Evolutionary conservation across 1,140 invertebrate genomes (phyloP).

Genomic region (Drosophila seguyi): DNA sequence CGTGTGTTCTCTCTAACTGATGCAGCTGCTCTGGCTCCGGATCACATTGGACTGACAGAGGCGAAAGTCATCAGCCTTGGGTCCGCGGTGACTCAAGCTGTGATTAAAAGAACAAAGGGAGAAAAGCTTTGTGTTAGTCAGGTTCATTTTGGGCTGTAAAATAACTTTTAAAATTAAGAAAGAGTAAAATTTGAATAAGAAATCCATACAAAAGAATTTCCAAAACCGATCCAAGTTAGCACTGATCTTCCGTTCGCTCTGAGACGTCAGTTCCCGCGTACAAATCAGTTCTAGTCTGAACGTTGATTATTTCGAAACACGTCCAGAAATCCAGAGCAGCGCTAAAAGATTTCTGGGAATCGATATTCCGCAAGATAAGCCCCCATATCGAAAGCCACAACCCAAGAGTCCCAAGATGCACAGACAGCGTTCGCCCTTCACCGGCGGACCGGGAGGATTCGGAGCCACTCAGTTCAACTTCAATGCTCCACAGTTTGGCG

Average conservation of each 20-base stretch:
- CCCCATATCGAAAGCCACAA: not conserved
- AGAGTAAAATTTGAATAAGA: not conserved
- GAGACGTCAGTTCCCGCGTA: not conserved
- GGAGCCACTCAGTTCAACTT: conserved; percentile 41
- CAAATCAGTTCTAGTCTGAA: conserved; percentile 15
- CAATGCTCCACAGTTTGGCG: conserved; percentile 43
- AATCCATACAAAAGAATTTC: no score
- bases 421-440: conserved; percentile 63
- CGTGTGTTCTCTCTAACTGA: conserved; percentile 18
- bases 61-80: conserved; percentile 4
- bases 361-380: not conserved
- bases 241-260: not conserved
- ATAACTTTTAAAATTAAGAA: not conserved
- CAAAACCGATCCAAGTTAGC: not conserved
- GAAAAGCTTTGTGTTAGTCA: not conserved
- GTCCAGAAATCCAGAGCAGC: conserved; percentile 22
- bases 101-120: conserved; percentile 38
- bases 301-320: conserved; percentile 51
- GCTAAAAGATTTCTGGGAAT: conserved; percentile 13
- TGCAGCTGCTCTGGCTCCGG: conserved; percentile 33
- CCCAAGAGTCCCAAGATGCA: conserved; percentile 44
- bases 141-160: not conserved
- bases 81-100: conserved; percentile 17
- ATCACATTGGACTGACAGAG: conserved; percentile 35
- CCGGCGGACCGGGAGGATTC: conserved; percentile 26